Base-by-base conservation (phyloP, 2,113 vertebrate genomes). In the Pampusana beccarii region DNA sequence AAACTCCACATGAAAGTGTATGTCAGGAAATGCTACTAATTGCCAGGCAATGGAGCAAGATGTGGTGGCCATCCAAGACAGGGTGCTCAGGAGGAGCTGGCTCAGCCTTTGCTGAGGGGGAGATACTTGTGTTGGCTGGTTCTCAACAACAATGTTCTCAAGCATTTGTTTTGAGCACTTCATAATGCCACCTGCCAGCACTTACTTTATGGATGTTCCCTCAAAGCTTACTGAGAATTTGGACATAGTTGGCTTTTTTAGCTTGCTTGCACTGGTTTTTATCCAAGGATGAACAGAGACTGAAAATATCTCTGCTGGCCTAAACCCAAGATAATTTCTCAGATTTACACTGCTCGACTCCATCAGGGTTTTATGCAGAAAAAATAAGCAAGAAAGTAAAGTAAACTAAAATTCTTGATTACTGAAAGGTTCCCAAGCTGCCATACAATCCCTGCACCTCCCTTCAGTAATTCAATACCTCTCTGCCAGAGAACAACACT, bases 251-350 rank as follows among this genome's bases (percentile, higher is more conserved):
- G 92, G 89, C 81, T 97, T 97, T 95, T 91, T 79, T 87, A 92
- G 66, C 65, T 92, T 97, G 87, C 94, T 97, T 97, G 90, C 80
- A 94, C 93, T 97, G 85, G 92, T 97, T 97, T 97, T 95, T 81
- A 92, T 98, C 96, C 96, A 97, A 94, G 89, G 88, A 96, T 96
- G 95, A 97, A 88, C 65, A 95, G 92, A 58, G 89, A 77, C 86
- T 91, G 95, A 95, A 97, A 97, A 97, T 97, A 97, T 97, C 89
- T 84, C 51, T 87, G 36, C 88, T 97, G 97, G 96, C 97, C 86
- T 95, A 79, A 91, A 42, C 31, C 95, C 95, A 97, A 89, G 96
- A 92, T 95, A 92, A 95, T 91, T 95, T 93, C 86, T 96, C 83
- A 94, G 95, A 92, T 96, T 97, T 97, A 95, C 92, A 84, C 83